Percentiles rank a stretch among this genome's conserved stretches.
These are phyloP conservation scores for Silurus aristotelis DNA, from an alignment of 2,797 vertebrate genomes.

Conservation along the genomic window DNA sequence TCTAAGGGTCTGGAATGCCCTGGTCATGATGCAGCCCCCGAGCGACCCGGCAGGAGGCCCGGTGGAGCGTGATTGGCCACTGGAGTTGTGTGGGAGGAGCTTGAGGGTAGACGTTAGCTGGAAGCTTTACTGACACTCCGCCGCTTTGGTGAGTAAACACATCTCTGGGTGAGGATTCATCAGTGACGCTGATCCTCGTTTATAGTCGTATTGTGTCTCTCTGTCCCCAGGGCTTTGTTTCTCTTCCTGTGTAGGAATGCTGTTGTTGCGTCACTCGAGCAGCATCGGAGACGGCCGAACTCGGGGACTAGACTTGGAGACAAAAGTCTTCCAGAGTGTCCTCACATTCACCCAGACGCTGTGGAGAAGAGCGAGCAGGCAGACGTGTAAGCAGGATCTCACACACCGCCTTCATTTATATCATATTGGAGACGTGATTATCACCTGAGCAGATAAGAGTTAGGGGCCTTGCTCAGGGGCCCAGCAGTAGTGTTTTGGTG, in stretches of 20 bases:
- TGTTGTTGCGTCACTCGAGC: constrained; percentile 65
- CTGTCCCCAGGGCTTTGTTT: constrained; percentile 48
- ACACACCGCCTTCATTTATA: not conserved
- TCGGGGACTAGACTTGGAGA: constrained; percentile 67
- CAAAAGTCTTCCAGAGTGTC: constrained; percentile 55
- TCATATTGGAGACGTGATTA: no score
- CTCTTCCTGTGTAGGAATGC: constrained; percentile 66
- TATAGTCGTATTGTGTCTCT: not conserved
- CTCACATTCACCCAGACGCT: constrained; percentile 56
- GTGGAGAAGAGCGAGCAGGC: constrained; percentile 59
- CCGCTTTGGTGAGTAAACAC: constrained; percentile 50
- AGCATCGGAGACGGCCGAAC: constrained; percentile 72
- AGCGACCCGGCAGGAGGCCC: constrained; percentile 65
- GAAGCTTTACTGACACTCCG: constrained; percentile 68
- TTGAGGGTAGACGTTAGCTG: constrained; percentile 61
- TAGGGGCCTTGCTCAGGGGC: no score
- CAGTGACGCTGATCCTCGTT: not conserved
- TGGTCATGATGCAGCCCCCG: constrained; percentile 69
- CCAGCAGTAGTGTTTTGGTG: no score
- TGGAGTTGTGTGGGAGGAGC: constrained; percentile 65
- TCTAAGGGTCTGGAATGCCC: constrained; percentile 67
- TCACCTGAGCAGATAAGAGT: no score
- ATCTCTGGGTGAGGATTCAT: not conserved
- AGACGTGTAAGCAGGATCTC: constrained; percentile 57
- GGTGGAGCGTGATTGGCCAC: constrained; percentile 67